A percentile compares a stretch with the other conserved stretches of the same genome.
Evolutionary conservation across 2,888 invertebrate genomes (phyloP).

Genomic region (Cephus spinipes): DNA sequence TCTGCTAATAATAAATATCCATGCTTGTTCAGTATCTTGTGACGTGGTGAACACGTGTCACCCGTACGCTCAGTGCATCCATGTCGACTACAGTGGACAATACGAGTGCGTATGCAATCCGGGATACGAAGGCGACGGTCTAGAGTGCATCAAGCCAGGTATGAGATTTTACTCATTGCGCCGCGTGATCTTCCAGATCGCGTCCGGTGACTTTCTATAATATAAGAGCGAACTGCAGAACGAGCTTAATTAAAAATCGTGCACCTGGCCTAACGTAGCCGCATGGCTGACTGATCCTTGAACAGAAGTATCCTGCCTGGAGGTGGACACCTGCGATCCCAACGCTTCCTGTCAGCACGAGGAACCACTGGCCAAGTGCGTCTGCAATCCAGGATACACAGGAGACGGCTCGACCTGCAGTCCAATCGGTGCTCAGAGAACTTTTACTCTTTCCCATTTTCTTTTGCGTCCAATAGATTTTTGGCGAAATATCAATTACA

Average conservation of each 20-base stretch:
- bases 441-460: neutral
- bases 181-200: neutral
- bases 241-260: neutral
- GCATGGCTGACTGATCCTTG: neutral
- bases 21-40: slow-evolving; percentile 75
- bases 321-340: slow-evolving; percentile 75
- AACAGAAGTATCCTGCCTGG: slow-evolving; percentile 70
- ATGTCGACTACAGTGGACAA: slow-evolving; percentile 69
- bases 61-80: slow-evolving; percentile 82
- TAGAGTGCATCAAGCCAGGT: slow-evolving; percentile 75
- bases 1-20: neutral
- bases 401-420: slow-evolving; percentile 87
- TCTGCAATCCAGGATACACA: slow-evolving; percentile 83
- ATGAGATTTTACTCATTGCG: slow-evolving; percentile 34
- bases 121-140: slow-evolving; percentile 89
- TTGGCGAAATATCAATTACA: neutral
- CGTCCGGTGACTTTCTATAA: neutral
- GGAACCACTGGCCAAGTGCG: slow-evolving; percentile 76
- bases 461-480: neutral
- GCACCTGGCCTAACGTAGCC: neutral
- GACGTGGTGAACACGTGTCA: slow-evolving; percentile 84
- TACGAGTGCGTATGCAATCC: slow-evolving; percentile 82
- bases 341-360: slow-evolving; percentile 83
- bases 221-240: neutral
- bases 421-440: slow-evolving; percentile 69